Evolutionary conservation across 2,797 vertebrate species (phyloP), one percentile per base, ranked within the genome.

Genomic region (Chloroceryle inda): DNA sequence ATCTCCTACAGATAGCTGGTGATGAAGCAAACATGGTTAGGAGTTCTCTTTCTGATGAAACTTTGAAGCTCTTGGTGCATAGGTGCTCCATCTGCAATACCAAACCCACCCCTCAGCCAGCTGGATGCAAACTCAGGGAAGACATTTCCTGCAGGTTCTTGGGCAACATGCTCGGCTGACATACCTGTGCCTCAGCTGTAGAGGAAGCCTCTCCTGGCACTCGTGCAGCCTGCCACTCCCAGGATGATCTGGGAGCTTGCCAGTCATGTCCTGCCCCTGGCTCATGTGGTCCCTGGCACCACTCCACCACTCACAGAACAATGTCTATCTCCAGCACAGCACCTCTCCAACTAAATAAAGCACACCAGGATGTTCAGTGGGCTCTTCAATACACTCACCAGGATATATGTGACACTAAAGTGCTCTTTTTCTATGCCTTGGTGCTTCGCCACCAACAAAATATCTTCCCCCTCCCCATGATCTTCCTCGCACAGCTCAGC

Each of bases 361-460:
- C 76, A 35, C 5, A 86, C 61, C 40, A 53, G 58, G 64, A 31
- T 64, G 69, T 61, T 93, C 26, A 72, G 29, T 73, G 31, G 19
- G 44, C 38, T 81, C 76, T 44, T 79, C 42, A 17, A 5, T 18
- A 6, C 10, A 24, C 79, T 79, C 9, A 15, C n/a, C 40, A 44
- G 37, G 62, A 45, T 49, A 20, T 6, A 38, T 7, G 17, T 0
- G 9, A 31, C 29, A 29, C 33, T 42, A 0, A 67, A 63, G 31
- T 9, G n/a, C 33, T 61, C 38, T 45, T 77, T 44, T 62, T 31
- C 74, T 45, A 9, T 71, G 62, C n/a, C 67, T 76, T 76, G 29
- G 50, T 76, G 40, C 44, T 94, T 76, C 91, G 59, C 69, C 87
- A 72, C 44, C 50, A 76, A 55, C 68, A 83, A 83, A 93, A 79